Base-by-base conservation (phyloP, 2,797 vertebrate species). In the Periophthalmus magnuspinnatus region DNA sequence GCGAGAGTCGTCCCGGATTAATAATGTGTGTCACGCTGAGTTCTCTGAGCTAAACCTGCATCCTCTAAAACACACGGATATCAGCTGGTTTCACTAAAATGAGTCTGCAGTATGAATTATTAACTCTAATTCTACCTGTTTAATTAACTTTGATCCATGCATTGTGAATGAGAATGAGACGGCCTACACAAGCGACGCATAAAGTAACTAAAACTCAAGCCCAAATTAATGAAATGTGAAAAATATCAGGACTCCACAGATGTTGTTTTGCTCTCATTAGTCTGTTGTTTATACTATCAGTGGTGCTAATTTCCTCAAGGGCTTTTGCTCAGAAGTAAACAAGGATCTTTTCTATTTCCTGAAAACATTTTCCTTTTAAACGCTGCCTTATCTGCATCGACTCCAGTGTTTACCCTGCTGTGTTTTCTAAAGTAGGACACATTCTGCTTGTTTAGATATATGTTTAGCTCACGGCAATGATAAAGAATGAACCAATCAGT, bases 391-490 rank as follows among this genome's bases (percentile, higher is more conserved):
- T 77, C 79, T 59, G 38, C 22, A 52, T 74, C 76, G 75, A 68
- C 77, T 17, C 60, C 64, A 62, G 72, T 72, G 70, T 48, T 72
- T 79, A 57, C 76, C 78, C 75, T 69, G 65, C 74, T 74, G 64
- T 41, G 63, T 79, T 73, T 82, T 28, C 47, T 38, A 71, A 87
- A 84, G 85, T 84, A 78, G 85, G 85, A 81, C 84, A 82, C 72
- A 67, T 11, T 68, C 59, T 80, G 21, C 52, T 55, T 82, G 70
- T 74, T 75, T 68, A 56, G 75, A 72, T 74, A 60, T 74, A 60
- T 69, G 77, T 68, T 36, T 56, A 80, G 75, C 85, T 79, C 41
- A 19, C 58, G 73, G 83, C 74, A 34, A 73, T 13, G 64, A 48
- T 55, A 65, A 68, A 74, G 65, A 84, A 85, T 68, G 63, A 78